Percentiles rank a stretch among this genome's conserved stretches.
phyloP scores from a whole-genome alignment of 2,797 vertebrate species.

The Gephyroberyx darwinii region DNA sequence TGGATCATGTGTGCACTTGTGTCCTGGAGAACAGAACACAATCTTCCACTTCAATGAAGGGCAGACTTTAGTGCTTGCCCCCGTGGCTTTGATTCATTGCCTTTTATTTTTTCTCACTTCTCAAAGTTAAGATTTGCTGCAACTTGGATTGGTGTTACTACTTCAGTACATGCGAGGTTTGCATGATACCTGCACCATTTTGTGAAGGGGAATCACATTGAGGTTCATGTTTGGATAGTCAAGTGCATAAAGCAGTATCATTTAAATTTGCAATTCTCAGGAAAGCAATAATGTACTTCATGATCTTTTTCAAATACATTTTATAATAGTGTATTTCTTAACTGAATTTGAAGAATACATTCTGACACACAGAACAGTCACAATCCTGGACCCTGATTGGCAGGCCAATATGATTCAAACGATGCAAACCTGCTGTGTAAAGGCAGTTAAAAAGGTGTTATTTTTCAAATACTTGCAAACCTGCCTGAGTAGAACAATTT shows the following conservation, averaged over 20 bases:
- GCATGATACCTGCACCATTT: neutral
- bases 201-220: neutral
- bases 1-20: constrained; percentile 62
- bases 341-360: neutral
- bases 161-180: neutral
- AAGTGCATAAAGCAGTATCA: neutral
- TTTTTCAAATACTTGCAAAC: neutral
- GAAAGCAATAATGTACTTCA: too few species aligned
- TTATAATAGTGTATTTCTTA: neutral
- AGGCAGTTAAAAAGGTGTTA: neutral
- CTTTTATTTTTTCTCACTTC: neutral
- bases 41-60: constrained; percentile 51
- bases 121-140: neutral
- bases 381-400: too few species aligned
- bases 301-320: neutral
- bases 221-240: neutral
- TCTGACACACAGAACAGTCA: too few species aligned
- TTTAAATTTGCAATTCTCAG: neutral
- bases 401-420: too few species aligned
- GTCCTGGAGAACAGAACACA: constrained; percentile 53
- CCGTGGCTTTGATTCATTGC: constrained; percentile 1
- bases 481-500: too few species aligned
- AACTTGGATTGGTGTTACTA: neutral
- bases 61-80: constrained; percentile 23
- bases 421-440: too few species aligned